phyloP scores from a whole-genome alignment of 2,113 vertebrate species.

The Ramphastos sulfuratus region DNA sequence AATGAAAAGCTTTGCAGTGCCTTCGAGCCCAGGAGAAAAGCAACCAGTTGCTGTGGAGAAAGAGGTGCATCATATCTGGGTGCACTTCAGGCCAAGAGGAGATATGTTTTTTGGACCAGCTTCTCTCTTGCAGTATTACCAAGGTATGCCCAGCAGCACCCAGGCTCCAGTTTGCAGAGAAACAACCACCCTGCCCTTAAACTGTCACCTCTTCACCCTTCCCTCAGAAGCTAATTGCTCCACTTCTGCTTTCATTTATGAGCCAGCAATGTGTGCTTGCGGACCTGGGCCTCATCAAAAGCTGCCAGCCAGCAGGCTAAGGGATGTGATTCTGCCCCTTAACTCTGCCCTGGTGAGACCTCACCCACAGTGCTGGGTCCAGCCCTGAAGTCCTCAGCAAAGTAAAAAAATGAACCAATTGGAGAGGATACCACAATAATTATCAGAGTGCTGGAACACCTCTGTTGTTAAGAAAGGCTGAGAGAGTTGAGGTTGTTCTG shows the following conservation, averaged over 20 bases:
- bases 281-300: too few species aligned
- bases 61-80: background rate
- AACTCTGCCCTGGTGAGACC: too few species aligned
- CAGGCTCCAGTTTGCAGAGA: background rate
- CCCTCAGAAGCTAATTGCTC: background rate
- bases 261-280: too few species aligned
- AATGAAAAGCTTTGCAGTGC: background rate
- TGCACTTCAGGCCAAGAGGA: background rate
- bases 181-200: background rate
- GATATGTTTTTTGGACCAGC: background rate
- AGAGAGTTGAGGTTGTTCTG: too few species aligned
- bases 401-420: too few species aligned
- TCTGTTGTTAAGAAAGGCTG: too few species aligned
- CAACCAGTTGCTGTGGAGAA: rapidly evolving
- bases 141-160: background rate
- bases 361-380: too few species aligned
- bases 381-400: too few species aligned
- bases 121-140: background rate
- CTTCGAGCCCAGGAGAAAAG: background rate
- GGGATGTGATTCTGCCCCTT: too few species aligned
- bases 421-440: too few species aligned
- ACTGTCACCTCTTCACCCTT: background rate
- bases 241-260: background rate
- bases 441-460: too few species aligned
- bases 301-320: too few species aligned